A percentile compares a stretch with the other conserved stretches of the same genome.
Evolutionary conservation across 2,888 invertebrate genomes (phyloP).

Genomic region (Tenthredo distinguenda): DNA sequence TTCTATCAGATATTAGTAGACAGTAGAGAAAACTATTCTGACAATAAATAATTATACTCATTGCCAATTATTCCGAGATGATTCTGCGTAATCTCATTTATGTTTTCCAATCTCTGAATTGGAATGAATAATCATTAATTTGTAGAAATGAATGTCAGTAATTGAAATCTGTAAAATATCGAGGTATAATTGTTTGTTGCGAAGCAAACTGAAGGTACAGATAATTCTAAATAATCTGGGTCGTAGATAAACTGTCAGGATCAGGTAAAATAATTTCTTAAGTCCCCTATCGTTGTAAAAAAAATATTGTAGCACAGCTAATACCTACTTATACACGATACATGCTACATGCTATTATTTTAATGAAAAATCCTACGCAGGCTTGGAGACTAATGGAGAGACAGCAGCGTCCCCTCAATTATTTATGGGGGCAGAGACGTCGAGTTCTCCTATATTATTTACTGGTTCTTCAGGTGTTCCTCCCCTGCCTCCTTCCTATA

Average conservation of each 20-base stretch:
- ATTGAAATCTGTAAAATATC: background rate
- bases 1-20: slow-evolving; percentile 9
- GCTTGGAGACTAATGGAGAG: slow-evolving; percentile 80
- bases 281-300: background rate
- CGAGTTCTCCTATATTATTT: slow-evolving; percentile 78
- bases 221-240: background rate
- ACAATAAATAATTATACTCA: background rate
- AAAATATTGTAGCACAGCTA: slow-evolving; percentile 6
- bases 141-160: background rate
- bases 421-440: slow-evolving; percentile 76
- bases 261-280: background rate
- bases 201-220: background rate
- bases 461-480: slow-evolving; percentile 77
- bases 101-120: background rate
- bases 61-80: background rate
- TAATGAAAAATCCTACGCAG: slow-evolving; percentile 73
- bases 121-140: background rate
- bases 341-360: slow-evolving; percentile 34
- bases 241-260: background rate
- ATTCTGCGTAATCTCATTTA: background rate
- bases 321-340: slow-evolving; percentile 14
- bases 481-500: slow-evolving; percentile 73
- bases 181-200: background rate
- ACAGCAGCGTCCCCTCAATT: slow-evolving; percentile 77
- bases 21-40: background rate